Evolutionary conservation across 2,888 invertebrate genomes (phyloP).

Genomic region (Drosophila mimetica): DNA sequence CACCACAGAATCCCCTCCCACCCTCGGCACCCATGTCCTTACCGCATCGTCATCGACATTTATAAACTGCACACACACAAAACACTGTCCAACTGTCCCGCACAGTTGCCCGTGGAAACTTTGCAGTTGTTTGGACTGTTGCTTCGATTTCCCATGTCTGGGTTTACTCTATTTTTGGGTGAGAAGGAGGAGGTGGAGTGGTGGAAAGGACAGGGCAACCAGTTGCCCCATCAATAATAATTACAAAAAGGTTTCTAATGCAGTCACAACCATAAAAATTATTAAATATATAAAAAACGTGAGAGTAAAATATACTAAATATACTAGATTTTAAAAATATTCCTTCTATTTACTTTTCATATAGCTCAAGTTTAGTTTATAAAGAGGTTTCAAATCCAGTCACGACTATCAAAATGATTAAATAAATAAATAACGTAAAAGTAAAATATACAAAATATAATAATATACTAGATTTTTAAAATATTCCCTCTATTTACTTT

Average conservation of each 20-base stretch:
- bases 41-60: slow-evolving; percentile 66
- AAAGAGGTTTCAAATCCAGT: background rate
- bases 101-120: slow-evolving; percentile 7
- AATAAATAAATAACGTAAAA: too few relatives aligned
- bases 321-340: too few relatives aligned
- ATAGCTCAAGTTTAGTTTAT: too few relatives aligned
- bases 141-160: slow-evolving; percentile 25
- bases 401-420: background rate
- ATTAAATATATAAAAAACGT: background rate
- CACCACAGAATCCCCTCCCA: background rate
- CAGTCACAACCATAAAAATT: background rate
- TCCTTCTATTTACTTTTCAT: too few relatives aligned
- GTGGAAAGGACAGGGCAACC: background rate
- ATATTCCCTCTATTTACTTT: too few relatives aligned
- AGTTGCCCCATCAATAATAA: slow-evolving; percentile 1
- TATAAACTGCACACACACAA: slow-evolving; percentile 71
- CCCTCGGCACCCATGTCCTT: slow-evolving; percentile 24
- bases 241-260: background rate
- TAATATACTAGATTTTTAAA: too few relatives aligned
- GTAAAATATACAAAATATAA: too few relatives aligned
- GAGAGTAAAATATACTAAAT: too few relatives aligned
- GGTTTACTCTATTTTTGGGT: background rate
- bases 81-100: slow-evolving; percentile 62
- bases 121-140: slow-evolving; percentile 33
- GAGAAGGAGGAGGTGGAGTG: background rate